phyloP scores from a whole-genome alignment of 2,113 vertebrate species.

The Promerops cafer region DNA sequence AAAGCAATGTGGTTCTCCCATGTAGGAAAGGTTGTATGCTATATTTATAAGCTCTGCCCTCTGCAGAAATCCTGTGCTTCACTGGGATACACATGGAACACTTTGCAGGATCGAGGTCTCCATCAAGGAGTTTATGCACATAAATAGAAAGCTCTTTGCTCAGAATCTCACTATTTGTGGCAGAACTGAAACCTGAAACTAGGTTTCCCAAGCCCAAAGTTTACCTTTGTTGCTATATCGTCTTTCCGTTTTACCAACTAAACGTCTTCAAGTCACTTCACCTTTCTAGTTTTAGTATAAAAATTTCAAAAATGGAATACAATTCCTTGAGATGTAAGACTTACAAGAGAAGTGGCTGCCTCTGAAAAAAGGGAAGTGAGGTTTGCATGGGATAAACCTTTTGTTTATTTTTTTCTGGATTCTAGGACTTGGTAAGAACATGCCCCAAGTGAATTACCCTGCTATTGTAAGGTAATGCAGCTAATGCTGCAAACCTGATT shows the following conservation, averaged over 20 bases:
- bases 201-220: background rate
- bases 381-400: background rate
- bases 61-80: background rate
- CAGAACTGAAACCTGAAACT: background rate
- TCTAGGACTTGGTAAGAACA: background rate
- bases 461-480: slow-evolving; percentile 24
- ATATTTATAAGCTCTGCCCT: background rate
- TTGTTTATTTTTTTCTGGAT: background rate
- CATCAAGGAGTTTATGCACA: background rate
- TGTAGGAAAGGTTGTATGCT: background rate
- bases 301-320: background rate
- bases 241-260: background rate
- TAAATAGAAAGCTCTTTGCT: background rate
- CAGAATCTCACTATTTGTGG: background rate
- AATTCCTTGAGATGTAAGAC: background rate
- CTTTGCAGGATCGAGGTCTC: background rate
- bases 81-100: background rate
- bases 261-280: background rate
- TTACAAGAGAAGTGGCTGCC: background rate
- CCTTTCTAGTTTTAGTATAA: background rate
- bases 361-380: background rate
- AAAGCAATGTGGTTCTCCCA: background rate
- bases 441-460: slow-evolving; percentile 19
- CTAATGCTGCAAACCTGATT: slow-evolving; percentile 40
- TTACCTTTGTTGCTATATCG: background rate